Percentiles rank a stretch among this genome's conserved stretches.
Evolutionary conservation across 2,888 invertebrate species (phyloP).

Genomic region (Diadegma fenestrale): DNA sequence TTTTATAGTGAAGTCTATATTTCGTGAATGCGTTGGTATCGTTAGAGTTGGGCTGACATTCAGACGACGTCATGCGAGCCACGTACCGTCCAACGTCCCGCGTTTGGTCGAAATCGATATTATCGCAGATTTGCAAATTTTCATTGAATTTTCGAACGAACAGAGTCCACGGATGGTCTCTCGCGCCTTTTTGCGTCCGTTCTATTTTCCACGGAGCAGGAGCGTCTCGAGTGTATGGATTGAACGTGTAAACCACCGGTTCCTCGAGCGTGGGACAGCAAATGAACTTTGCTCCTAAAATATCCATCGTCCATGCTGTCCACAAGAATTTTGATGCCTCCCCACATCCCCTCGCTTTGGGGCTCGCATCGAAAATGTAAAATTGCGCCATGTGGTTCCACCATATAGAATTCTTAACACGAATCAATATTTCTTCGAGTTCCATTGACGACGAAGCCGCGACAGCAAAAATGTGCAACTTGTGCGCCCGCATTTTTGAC

Average conservation of each 20-base stretch:
- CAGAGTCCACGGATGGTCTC: slow-evolving; percentile 38
- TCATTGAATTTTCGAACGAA: neutral
- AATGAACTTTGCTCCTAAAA: slow-evolving; percentile 61
- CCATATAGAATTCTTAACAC: slow-evolving; percentile 58
- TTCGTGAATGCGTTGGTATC: neutral
- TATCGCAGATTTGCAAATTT: neutral
- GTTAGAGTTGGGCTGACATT: neutral
- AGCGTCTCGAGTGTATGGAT: slow-evolving; percentile 64
- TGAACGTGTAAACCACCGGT: slow-evolving; percentile 63
- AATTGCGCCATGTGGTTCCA: slow-evolving; percentile 69
- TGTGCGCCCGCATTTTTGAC: neutral
- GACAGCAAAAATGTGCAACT: slow-evolving; percentile 21
- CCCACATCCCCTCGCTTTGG: slow-evolving; percentile 43
- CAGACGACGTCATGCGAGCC: neutral
- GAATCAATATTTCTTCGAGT: neutral
- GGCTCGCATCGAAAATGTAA: slow-evolving; percentile 48
- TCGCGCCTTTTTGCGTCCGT: neutral
- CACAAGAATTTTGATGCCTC: slow-evolving; percentile 50
- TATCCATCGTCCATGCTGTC: slow-evolving; percentile 63
- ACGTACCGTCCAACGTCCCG: slow-evolving; percentile 7
- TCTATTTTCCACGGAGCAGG: slow-evolving; percentile 61
- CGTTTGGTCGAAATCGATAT: slow-evolving; percentile 34
- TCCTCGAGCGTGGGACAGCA: slow-evolving; percentile 53
- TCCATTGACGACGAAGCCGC: neutral
- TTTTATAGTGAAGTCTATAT: too few species aligned